Evolutionary conservation across 2,797 vertebrate genomes (phyloP).

Genomic region (Enteromius thamalakanensis): DNA sequence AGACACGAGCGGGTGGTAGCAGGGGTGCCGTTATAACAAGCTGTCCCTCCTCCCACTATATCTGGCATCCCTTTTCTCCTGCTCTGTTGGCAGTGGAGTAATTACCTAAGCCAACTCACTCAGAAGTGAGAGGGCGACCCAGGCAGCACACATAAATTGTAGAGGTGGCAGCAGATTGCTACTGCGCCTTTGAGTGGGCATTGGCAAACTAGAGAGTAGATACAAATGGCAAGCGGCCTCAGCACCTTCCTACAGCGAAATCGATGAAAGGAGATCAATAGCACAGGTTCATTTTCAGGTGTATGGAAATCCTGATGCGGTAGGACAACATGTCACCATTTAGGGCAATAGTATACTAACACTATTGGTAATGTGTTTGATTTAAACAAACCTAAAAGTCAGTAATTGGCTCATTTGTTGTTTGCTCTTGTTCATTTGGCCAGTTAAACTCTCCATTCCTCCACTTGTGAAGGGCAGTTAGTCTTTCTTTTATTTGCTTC

Average conservation of each 20-base stretch:
- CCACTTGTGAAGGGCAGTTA: slow-evolving; percentile 15
- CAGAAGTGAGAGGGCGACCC: slow-evolving; percentile 47
- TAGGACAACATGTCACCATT: slow-evolving; percentile 37
- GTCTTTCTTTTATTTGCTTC: slow-evolving; percentile 4
- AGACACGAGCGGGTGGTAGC: slow-evolving; percentile 12
- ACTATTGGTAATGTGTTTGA: slow-evolving; percentile 26
- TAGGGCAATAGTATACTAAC: slow-evolving; percentile 9
- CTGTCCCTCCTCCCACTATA: slow-evolving; percentile 35
- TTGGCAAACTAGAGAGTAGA: slow-evolving; percentile 39
- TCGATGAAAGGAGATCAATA: slow-evolving; percentile 55
- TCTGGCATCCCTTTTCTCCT: slow-evolving; percentile 33
- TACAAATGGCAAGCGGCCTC: slow-evolving; percentile 49
- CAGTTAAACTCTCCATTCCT: slow-evolving; percentile 11
- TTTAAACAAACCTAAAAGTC: slow-evolving; percentile 20
- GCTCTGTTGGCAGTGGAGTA: slow-evolving; percentile 42
- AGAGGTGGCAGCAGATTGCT: slow-evolving; percentile 43
- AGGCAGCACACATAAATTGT: slow-evolving; percentile 50
- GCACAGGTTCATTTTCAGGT: slow-evolving; percentile 50
- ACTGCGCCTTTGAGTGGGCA: slow-evolving; percentile 39
- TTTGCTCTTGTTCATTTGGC: slow-evolving; percentile 6
- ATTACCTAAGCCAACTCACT: slow-evolving; percentile 48
- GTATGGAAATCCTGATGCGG: slow-evolving; percentile 30
- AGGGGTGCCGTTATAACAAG: slow-evolving; percentile 25
- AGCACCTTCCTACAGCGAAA: slow-evolving; percentile 38
- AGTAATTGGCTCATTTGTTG: slow-evolving; percentile 48